phyloP scores from a whole-genome alignment of 2,113 vertebrate species.

The Rhineura floridana region DNA sequence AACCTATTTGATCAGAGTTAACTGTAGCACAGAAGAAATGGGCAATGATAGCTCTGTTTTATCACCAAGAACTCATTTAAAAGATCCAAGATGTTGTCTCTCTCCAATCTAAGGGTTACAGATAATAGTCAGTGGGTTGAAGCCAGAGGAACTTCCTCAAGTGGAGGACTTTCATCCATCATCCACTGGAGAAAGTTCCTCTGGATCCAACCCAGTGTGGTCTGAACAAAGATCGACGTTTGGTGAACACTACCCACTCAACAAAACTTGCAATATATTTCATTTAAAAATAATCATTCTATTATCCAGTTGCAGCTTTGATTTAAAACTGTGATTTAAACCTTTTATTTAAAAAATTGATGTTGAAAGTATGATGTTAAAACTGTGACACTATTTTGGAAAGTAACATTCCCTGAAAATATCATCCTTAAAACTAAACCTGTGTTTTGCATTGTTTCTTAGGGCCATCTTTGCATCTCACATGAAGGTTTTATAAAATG shows the following conservation, averaged over 20 bases:
- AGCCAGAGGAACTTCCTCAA: too few relatives aligned
- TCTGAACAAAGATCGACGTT: too few relatives aligned
- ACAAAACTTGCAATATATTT: not conserved
- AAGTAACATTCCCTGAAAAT: not conserved
- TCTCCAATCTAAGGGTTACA: not conserved
- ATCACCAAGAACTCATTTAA: not conserved
- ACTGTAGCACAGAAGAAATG: not conserved
- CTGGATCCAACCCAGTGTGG: too few relatives aligned
- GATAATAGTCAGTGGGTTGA: not conserved
- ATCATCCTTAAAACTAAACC: not conserved
- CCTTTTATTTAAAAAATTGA: too few relatives aligned
- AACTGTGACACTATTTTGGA: not conserved
- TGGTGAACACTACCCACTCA: too few relatives aligned
- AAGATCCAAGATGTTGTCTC: too few relatives aligned
- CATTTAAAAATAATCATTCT: not conserved
- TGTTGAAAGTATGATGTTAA: conserved; percentile 21
- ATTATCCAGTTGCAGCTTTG: not conserved
- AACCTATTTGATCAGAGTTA: not conserved
- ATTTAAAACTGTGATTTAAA: too few relatives aligned
- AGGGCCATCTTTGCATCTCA: too few relatives aligned
- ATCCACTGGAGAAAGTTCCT: too few relatives aligned
- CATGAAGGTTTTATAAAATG: too few relatives aligned
- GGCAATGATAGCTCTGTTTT: not conserved
- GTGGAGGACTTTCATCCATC: not conserved
- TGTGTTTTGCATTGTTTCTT: conserved; percentile 3